Evolutionary conservation across 2,888 invertebrate genomes (phyloP).

Genomic region (Leucozona laternaria): DNA sequence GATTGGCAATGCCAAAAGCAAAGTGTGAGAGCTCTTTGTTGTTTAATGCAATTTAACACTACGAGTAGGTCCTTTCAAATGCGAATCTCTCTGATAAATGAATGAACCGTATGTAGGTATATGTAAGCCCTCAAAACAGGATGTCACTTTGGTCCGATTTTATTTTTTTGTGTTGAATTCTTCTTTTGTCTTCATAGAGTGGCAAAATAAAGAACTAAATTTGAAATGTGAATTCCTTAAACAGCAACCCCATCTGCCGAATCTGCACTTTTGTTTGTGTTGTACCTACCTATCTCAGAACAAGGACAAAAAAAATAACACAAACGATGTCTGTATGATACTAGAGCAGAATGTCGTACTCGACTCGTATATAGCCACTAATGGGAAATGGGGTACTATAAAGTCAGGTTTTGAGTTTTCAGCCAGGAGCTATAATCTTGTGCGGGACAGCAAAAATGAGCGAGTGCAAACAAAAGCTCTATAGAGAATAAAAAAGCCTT

Average conservation of each 20-base stretch:
- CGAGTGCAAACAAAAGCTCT: not conserved
- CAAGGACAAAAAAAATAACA: not conserved
- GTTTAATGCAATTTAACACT: constrained; percentile 19
- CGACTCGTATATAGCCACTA: not conserved
- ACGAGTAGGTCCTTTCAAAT: not conserved
- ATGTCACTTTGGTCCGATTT: constrained; percentile 1
- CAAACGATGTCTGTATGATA: not conserved
- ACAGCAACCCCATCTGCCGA: constrained; percentile 11
- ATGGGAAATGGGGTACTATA: constrained; percentile 18
- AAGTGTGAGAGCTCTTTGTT: constrained; percentile 13
- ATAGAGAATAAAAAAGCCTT: not conserved
- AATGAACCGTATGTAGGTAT: not conserved
- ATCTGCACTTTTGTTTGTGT: constrained; percentile 4
- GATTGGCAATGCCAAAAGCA: constrained; percentile 8
- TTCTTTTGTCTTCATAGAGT: not conserved
- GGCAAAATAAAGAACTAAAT: constrained; percentile 16
- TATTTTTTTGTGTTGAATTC: not conserved
- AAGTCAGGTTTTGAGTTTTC: constrained; percentile 21
- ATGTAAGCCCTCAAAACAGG: not conserved
- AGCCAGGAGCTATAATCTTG: not conserved
- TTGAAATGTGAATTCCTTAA: constrained; percentile 17
- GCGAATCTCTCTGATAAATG: not conserved
- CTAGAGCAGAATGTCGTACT: not conserved
- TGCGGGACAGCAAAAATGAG: not conserved
- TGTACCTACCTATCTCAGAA: not conserved